Evolutionary conservation across 2,888 invertebrate genomes (phyloP).

Genomic region (Xestoiulus laeticollis): DNA sequence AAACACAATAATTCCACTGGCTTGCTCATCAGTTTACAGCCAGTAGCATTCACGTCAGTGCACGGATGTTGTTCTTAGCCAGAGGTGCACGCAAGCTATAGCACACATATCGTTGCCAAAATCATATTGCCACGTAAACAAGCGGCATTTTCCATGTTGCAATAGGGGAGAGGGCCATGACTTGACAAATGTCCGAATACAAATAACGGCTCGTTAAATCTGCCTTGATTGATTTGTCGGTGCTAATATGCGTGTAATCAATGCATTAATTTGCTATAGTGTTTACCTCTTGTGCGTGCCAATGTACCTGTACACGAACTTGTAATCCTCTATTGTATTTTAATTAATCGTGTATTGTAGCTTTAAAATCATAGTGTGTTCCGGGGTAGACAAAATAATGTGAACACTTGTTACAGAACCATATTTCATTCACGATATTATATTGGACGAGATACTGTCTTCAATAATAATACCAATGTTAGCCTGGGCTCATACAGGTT

Average conservation of each 20-base stretch:
- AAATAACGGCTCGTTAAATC: not conserved
- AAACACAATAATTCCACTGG: slow-evolving; percentile 1
- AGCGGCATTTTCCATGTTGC: not conserved
- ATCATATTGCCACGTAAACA: not conserved
- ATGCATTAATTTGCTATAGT: not conserved
- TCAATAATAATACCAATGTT: too few species aligned
- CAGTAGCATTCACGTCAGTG: slow-evolving; percentile 18
- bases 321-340: too few species aligned
- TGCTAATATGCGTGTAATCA: not conserved
- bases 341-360: too few species aligned
- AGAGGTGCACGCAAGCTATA: not conserved
- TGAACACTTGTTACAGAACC: too few species aligned
- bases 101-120: not conserved
- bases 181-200: not conserved
- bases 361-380: not conserved
- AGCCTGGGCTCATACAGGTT: too few species aligned
- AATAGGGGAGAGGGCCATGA: not conserved
- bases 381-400: not conserved
- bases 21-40: slow-evolving; percentile 29
- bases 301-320: too few species aligned
- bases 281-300: too few species aligned
- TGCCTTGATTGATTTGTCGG: not conserved
- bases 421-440: too few species aligned
- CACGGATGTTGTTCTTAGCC: not conserved
- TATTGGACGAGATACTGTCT: too few species aligned